Conservation (phyloP, 2,113 vertebrate species). For the Dromaius novaehollandiae region DNA sequence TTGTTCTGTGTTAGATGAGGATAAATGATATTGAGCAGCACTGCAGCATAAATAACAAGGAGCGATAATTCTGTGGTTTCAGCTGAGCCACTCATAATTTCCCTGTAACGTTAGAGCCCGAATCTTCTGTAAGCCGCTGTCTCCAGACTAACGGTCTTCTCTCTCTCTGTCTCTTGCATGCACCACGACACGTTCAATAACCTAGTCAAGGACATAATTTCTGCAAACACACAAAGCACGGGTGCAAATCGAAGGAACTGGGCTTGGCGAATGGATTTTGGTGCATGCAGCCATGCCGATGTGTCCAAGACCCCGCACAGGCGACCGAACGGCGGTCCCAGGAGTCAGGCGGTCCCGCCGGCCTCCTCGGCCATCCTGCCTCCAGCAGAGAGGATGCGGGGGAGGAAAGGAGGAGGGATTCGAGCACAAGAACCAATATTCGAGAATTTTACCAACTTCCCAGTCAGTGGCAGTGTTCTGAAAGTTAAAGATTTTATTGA, state of each 20-base stretch:
- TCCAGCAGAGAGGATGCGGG: background rate
- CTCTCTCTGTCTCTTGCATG: background rate
- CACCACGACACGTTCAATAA: fast-evolving
- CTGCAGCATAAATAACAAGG: background rate
- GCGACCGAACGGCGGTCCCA: fast-evolving
- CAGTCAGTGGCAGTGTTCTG: background rate
- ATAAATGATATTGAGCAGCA: background rate
- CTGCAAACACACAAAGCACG: background rate
- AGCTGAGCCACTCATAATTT: background rate
- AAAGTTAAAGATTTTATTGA: background rate
- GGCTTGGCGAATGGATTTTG: background rate
- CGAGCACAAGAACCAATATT: background rate
- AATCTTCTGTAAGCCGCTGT: fast-evolving
- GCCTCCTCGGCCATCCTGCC: fast-evolving
- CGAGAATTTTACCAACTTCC: background rate
- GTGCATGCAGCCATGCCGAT: background rate
- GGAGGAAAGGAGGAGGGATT: background rate
- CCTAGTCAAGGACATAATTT: background rate
- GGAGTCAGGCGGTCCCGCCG: background rate
- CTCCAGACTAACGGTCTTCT: background rate
- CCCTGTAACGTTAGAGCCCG: fast-evolving
- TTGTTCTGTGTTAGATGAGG: background rate
- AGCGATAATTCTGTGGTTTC: background rate
- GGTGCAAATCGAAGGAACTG: background rate
- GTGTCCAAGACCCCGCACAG: background rate